These are phyloP conservation scores for Champsocephalus esox DNA, from an alignment of 2,797 vertebrate genomes.

Conservation along the genomic window DNA sequence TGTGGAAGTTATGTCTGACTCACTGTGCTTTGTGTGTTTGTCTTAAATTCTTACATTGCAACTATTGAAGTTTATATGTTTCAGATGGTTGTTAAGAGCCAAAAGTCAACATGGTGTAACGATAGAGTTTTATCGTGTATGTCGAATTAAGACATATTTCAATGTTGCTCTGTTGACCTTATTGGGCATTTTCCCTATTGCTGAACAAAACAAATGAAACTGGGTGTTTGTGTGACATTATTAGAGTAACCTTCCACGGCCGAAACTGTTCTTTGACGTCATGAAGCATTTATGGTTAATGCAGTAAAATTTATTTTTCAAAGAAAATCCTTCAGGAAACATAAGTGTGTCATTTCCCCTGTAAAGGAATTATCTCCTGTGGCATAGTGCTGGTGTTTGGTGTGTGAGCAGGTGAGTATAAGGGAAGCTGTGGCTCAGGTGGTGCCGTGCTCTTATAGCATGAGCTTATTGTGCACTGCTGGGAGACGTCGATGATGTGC, in stretches of 20 bases:
- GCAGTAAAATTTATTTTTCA: neutral
- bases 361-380: slow-evolving; percentile 8
- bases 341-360: slow-evolving; percentile 6
- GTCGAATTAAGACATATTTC: neutral
- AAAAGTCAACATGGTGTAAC: neutral
- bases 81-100: neutral
- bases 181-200: slow-evolving; percentile 11
- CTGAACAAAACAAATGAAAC: neutral
- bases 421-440: neutral
- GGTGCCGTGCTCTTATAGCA: neutral
- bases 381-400: neutral
- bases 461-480: slow-evolving; percentile 4
- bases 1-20: slow-evolving; percentile 35
- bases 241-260: neutral
- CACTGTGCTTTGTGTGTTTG: slow-evolving; percentile 12
- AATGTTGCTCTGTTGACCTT: neutral
- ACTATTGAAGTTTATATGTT: neutral
- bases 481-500: neutral
- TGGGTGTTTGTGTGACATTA: neutral
- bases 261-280: slow-evolving; percentile 1
- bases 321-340: neutral
- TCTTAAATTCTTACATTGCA: neutral
- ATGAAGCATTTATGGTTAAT: slow-evolving; percentile 14
- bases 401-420: slow-evolving; percentile 6
- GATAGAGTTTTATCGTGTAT: neutral